Percentiles rank a stretch among this genome's conserved stretches.
Conservation (phyloP, 2,797 vertebrate species). For the Brachyalestes nurse region DNA sequence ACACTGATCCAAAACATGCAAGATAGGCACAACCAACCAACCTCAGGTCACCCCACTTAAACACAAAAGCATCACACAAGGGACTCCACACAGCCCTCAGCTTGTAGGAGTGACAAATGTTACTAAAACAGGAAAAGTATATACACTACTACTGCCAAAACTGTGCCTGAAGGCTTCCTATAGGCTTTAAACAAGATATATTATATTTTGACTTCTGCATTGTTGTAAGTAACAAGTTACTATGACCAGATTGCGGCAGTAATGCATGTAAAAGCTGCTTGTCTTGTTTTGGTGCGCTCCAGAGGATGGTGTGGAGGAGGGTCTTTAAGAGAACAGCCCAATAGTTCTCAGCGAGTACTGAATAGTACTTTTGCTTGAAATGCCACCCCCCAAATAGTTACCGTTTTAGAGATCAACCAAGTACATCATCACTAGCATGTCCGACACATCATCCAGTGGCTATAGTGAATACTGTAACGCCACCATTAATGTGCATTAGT, state of each 20-base stretch:
- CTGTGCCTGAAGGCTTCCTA: constrained; percentile 4
- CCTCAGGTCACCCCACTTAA: constrained; percentile 7
- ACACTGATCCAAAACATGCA: neutral
- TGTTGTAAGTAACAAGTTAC: no score
- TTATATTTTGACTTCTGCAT: no score
- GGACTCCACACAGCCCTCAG: neutral
- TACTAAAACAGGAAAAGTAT: neutral
- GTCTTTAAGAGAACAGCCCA: no score
- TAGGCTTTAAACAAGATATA: neutral
- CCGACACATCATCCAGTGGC: neutral
- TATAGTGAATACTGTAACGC: no score
- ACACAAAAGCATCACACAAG: neutral
- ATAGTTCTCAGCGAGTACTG: no score
- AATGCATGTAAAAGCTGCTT: no score
- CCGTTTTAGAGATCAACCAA: neutral
- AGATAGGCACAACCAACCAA: neutral
- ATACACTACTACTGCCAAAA: neutral
- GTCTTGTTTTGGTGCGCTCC: no score
- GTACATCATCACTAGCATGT: neutral
- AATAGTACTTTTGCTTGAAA: no score
- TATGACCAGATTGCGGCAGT: no score
- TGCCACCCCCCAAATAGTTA: no score
- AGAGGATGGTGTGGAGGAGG: no score
- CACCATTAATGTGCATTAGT: no score
- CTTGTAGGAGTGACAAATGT: neutral